These are phyloP conservation scores for Paguma larvata DNA, from an alignment of 2,797 vertebrate genomes.

Conservation along the genomic window DNA sequence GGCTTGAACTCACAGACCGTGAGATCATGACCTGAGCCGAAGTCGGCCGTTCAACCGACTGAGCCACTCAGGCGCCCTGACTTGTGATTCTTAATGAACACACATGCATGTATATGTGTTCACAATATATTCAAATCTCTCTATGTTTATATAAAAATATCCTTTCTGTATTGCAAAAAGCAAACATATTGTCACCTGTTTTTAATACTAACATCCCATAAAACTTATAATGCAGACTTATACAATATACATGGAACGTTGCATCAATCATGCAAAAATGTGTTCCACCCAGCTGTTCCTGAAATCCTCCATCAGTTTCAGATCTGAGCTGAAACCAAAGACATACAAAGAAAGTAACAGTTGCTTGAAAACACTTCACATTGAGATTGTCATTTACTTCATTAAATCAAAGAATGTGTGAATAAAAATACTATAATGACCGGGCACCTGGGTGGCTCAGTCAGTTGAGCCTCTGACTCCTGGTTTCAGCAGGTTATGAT, in stretches of 20 bases:
- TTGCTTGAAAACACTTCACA: constrained; percentile 81
- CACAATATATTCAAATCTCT: background rate
- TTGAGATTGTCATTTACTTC: constrained; percentile 80
- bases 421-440: constrained; percentile 73
- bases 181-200: constrained; percentile 83
- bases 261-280: constrained; percentile 82
- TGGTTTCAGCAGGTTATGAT: too few relatives aligned
- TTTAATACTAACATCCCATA: constrained; percentile 83
- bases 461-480: fast-evolving
- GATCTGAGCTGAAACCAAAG: constrained; percentile 79
- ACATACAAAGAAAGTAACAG: constrained; percentile 78
- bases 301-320: constrained; percentile 83
- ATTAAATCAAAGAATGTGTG: constrained; percentile 75
- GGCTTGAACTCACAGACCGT: too few relatives aligned
- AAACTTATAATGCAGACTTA: constrained; percentile 79
- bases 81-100: constrained; percentile 54
- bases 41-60: too few relatives aligned
- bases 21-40: too few relatives aligned
- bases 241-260: constrained; percentile 76
- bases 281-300: constrained; percentile 78
- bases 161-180: constrained; percentile 67
- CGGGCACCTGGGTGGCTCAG: too few relatives aligned
- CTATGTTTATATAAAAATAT: constrained; percentile 28
- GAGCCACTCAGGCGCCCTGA: background rate
- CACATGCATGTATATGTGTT: background rate